Evolutionary conservation across 2,797 vertebrate species (phyloP), one percentile per base, ranked within the genome.

Genomic region (Acrossocheilus fasciatus): DNA sequence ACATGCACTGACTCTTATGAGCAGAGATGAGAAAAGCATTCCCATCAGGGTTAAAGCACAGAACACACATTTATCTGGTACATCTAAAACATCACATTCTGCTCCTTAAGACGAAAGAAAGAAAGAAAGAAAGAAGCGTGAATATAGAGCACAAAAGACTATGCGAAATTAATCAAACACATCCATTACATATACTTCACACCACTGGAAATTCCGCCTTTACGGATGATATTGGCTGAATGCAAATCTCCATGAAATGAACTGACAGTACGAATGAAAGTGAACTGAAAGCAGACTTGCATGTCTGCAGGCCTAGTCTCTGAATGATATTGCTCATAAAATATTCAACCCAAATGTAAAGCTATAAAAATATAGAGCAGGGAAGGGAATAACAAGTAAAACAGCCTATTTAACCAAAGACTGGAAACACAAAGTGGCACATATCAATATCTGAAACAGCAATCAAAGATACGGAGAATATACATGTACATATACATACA

Each of bases 271-370:
- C 14, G 47, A 81, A 75, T 50, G 26, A 41, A 66, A 66, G 34
- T 17, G 41, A 30, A 83, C 20, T 75, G 34, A 47, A 83, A 34
- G 74, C 75, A 64, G 15, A 72, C 30, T 45, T 82, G 45, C 54
- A 54, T 81, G 36, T 76, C 54, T 20, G 79, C 45, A 69, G 45
- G 72, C 79, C 57, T 75, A 77, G 23, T 36, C 43, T 64, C 43
- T 80, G 54, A 87, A 83, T 83, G 81, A 84, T 68, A 81, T 75
- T 66, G 69, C 78, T 68, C 45, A 75, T 73, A 75, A 80, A 84
- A 87, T 50, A 87, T 86, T 78, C 8, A 83, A 72, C 6, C 17
- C 45, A 73, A 79, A 74, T 69, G 47, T 68, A 75, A 64, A 59
- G 50, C 68, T 66, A 52, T 39, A 41, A 74, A 41, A 66, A 18